phyloP scores from a whole-genome alignment of 2,797 vertebrate genomes.

The Sarcoramphus papa region DNA sequence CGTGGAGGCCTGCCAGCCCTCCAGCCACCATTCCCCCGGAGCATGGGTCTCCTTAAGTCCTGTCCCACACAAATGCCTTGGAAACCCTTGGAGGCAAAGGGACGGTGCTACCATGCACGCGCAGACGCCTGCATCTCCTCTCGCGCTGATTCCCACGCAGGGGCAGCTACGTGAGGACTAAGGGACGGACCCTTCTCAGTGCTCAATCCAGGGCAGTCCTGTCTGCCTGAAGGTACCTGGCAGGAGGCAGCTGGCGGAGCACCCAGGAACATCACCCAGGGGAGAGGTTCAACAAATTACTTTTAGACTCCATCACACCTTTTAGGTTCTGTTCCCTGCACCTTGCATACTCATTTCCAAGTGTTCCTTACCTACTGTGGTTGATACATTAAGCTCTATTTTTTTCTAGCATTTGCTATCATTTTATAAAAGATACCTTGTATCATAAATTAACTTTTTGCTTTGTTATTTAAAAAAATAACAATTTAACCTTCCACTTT shows the following conservation, averaged over 20 bases:
- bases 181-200: not conserved
- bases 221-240: not conserved
- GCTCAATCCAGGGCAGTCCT: not conserved
- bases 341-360: not conserved
- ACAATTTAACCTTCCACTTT: not conserved
- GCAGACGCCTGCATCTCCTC: not conserved
- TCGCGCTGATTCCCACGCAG: accelerated
- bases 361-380: not conserved
- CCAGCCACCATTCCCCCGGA: not conserved
- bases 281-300: not conserved
- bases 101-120: accelerated
- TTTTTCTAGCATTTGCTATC: not conserved
- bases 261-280: not conserved
- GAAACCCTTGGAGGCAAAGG: not conserved
- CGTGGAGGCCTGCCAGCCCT: not conserved
- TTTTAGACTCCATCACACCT: not conserved
- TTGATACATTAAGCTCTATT: not conserved
- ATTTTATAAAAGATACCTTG: not conserved
- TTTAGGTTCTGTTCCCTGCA: not conserved
- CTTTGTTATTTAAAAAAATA: not conserved
- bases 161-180: not conserved
- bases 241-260: not conserved
- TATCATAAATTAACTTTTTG: not conserved
- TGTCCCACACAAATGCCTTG: not conserved
- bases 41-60: not conserved